Conservation (phyloP, 1,140 invertebrate species). For the Orchestia grillus region DNA sequence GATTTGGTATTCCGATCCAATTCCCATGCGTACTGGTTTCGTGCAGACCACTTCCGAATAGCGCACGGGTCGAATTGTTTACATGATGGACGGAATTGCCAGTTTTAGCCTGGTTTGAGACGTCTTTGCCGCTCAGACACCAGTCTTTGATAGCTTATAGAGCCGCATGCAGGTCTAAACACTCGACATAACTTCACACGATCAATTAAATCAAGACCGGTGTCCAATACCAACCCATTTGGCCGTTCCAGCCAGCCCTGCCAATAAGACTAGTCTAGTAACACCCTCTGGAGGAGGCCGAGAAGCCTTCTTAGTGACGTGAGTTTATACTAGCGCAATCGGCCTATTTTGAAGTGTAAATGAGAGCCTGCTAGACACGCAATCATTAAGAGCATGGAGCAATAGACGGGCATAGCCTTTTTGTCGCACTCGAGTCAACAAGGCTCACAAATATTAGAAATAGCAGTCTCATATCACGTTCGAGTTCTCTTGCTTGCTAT, state of each 20-base stretch:
- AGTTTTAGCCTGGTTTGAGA: background rate
- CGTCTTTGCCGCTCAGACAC: background rate
- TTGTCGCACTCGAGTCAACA: background rate
- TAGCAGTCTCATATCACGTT: background rate
- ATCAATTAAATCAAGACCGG: background rate
- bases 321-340: background rate
- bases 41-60: background rate
- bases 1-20: background rate
- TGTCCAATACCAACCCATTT: background rate
- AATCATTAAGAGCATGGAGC: background rate
- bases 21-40: background rate
- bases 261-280: background rate
- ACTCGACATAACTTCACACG: background rate
- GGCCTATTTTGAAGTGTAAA: background rate
- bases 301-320: background rate
- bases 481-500: background rate
- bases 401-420: background rate
- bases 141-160: background rate
- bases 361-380: background rate
- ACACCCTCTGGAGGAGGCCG: background rate
- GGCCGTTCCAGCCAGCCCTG: background rate
- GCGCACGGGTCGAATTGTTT: background rate
- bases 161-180: background rate
- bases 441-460: background rate
- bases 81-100: background rate